phyloP scores from a whole-genome alignment of 2,113 vertebrate species.

The Chroicocephalus ridibundus region DNA sequence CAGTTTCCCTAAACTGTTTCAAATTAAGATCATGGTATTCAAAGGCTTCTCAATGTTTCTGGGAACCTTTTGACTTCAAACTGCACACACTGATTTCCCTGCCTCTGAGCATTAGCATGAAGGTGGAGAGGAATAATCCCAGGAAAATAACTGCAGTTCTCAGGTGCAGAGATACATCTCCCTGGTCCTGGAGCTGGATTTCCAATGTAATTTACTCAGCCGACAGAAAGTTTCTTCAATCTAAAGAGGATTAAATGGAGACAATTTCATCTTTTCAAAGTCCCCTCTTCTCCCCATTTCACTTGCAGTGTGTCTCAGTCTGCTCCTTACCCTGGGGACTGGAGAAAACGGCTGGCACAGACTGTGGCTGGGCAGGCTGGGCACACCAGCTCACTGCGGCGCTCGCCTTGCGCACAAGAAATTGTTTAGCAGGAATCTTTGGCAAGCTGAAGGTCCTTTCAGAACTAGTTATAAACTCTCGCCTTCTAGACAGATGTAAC shows the following conservation, averaged over 20 bases:
- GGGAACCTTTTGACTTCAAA: neutral
- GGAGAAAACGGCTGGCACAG: neutral
- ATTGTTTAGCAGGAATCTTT: neutral
- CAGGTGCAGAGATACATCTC: neutral
- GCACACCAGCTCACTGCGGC: neutral
- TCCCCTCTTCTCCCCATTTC: neutral
- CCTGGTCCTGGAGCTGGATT: neutral
- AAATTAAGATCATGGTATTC: neutral
- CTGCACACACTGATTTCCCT: neutral
- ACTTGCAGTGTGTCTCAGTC: neutral
- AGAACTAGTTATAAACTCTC: neutral
- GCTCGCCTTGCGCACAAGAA: neutral
- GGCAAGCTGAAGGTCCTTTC: neutral
- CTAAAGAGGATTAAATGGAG: neutral
- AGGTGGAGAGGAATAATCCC: neutral
- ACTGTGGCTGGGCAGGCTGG: accelerated
- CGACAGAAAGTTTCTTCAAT: neutral
- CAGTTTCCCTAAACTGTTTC: neutral
- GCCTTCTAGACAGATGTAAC: neutral
- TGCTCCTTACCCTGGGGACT: neutral
- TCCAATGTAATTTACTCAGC: neutral
- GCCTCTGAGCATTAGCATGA: neutral
- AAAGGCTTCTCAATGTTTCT: neutral
- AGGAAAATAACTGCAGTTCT: neutral
- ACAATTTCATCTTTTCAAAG: neutral